Evolutionary conservation across 2,888 invertebrate genomes (phyloP), one percentile per base, ranked within the genome.

Genomic region (Philereme transversata): DNA sequence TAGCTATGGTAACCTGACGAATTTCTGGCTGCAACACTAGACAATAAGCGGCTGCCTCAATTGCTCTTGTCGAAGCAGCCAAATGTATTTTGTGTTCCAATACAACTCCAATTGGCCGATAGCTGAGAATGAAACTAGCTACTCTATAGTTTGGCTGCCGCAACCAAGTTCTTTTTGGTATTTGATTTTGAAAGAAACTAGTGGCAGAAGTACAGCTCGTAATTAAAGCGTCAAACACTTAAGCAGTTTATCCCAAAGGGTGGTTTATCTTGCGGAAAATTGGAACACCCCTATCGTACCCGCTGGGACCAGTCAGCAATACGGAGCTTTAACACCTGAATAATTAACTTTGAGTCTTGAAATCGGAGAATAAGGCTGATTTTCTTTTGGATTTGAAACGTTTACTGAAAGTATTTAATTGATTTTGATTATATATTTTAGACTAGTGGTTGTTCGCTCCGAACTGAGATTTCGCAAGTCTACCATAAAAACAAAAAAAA

Each of bases 181-280:
- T 4, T 48, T 11, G 7, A 5, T 7, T 8, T 4, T n/a, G 1
- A 11, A 36, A 53, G 49, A 54, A 50, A 59, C 45, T 35, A 5
- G 33, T 54, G 52, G 65, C 69, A 69, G 48, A 65, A 54, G 22
- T 9, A 45, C 36, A 40, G 51, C 51, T 64, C 68, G 69, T 70
- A 79, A 81, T 81, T 76, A 81, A 75, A 74, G 73, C 77, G 76
- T 77, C 78, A 79, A 77, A 78, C 69, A 74, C 76, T 79, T 78
- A 78, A 77, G 62, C 72, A 59, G 65, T 76, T 79, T 75, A 74
- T 70, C 68, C 70, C 68, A 75, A 74, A 72, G 74, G 73, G 72
- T 73, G 75, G 66, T 67, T 70, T 72, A 72, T 78, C 78, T 79
- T 70, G 74, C 72, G 79, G 76, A 78, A 82, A 80, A 81, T 82